A percentile compares a stretch with the other conserved stretches of the same genome.
Evolutionary conservation across 2,888 invertebrate species (phyloP).

Genomic region (Hyppa rectilinea): DNA sequence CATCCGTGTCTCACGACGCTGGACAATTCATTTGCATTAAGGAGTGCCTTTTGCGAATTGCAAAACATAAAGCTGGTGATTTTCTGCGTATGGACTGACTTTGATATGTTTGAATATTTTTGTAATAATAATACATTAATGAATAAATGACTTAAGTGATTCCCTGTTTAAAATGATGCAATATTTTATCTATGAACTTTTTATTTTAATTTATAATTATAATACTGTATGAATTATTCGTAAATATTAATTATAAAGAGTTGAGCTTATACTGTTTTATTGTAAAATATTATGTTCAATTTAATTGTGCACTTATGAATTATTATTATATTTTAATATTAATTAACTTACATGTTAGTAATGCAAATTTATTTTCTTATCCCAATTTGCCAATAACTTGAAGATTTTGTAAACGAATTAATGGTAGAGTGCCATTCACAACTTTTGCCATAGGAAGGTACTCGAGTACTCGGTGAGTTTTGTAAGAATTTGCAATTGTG

Average conservation of each 20-base stretch:
- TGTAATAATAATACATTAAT: constrained; percentile 76
- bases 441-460: constrained; percentile 67
- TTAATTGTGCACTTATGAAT: constrained; percentile 77
- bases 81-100: constrained; percentile 82
- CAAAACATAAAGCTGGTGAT: constrained; percentile 75
- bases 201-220: constrained; percentile 66
- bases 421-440: constrained; percentile 73
- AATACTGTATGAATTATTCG: constrained; percentile 66
- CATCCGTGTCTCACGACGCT: constrained; percentile 58
- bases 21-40: constrained; percentile 76
- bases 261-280: constrained; percentile 83
- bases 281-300: constrained; percentile 75
- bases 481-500: constrained; percentile 74
- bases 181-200: constrained; percentile 75
- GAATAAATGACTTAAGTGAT: constrained; percentile 67
- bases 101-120: constrained; percentile 84
- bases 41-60: constrained; percentile 86
- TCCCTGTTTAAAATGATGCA: constrained; percentile 71
- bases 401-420: constrained; percentile 63
- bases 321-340: constrained; percentile 69
- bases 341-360: constrained; percentile 63
- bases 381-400: constrained; percentile 71
- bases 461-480: constrained; percentile 55
- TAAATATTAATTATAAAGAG: constrained; percentile 69
- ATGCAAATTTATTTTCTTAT: constrained; percentile 71